phyloP scores from a whole-genome alignment of 1,140 invertebrate genomes.

The Centruroides sculpturatus region DNA sequence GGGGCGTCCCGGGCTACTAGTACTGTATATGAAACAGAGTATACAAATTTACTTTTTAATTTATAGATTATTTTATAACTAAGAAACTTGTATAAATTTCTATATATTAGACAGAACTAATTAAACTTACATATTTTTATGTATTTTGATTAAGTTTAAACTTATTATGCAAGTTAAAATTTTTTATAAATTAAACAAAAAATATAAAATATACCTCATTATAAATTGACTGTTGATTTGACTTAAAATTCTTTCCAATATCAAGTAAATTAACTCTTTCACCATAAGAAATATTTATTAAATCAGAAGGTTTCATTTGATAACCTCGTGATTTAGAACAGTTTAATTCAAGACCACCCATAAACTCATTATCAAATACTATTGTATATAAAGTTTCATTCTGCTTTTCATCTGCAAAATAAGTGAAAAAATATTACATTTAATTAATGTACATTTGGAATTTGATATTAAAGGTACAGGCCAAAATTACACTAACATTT shows the following conservation, averaged over 20 bases:
- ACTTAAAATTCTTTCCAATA: neutral
- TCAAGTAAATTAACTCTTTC: neutral
- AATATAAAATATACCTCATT: neutral
- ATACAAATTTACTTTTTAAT: neutral
- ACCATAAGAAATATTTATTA: constrained; percentile 44
- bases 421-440: no score
- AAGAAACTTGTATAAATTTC: neutral
- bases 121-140: no score
- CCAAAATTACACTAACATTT: no score
- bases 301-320: constrained; percentile 34
- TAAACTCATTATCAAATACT: constrained; percentile 59
- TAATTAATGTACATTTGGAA: no score
- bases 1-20: no score
- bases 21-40: neutral
- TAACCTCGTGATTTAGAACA: constrained; percentile 37
- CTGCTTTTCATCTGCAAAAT: constrained; percentile 26
- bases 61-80: neutral
- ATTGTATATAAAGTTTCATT: constrained; percentile 48
- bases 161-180: no score
- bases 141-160: no score
- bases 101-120: no score
- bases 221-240: neutral
- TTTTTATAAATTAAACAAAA: no score
- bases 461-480: no score
- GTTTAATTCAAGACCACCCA: constrained; percentile 39